Conservation (phyloP, 1,140 invertebrate species). For the Eubasilissa regina region DNA sequence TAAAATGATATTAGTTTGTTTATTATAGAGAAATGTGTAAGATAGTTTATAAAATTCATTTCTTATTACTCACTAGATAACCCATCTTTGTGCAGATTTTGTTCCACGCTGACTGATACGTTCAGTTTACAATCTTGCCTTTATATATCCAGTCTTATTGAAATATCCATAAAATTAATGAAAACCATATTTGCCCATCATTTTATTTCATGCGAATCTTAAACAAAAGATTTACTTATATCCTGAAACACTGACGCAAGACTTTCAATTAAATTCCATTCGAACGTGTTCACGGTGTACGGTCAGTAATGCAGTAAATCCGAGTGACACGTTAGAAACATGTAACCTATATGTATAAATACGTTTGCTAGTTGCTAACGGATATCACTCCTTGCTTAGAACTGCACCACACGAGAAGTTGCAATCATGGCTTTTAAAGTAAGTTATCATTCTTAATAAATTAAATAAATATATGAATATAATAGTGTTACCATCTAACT, state of each 20-base stretch:
- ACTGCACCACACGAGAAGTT: neutral
- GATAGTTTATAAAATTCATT: neutral
- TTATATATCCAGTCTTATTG: slow-evolving; percentile 7
- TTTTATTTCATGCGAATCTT: neutral
- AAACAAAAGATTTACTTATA: slow-evolving; percentile 13
- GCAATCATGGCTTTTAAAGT: slow-evolving; percentile 20
- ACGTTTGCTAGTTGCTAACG: neutral
- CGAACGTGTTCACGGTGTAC: slow-evolving; percentile 17
- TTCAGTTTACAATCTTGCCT: neutral
- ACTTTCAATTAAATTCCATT: slow-evolving; percentile 5
- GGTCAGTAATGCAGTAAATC: neutral
- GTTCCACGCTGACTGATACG: neutral
- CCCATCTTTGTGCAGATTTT: neutral
- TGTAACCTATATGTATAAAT: slow-evolving; percentile 14
- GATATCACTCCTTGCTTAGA: neutral
- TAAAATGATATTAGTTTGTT: slow-evolving; percentile 6
- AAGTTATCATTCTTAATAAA: neutral
- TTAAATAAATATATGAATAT: neutral
- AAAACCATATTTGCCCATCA: neutral
- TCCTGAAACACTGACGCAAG: neutral
- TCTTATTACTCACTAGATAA: neutral
- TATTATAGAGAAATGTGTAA: neutral
- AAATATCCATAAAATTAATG: neutral
- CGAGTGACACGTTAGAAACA: neutral
- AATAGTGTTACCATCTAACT: no score